Base-by-base conservation (phyloP, 2,797 vertebrate species). In the Takifugu rubripes region DNA sequence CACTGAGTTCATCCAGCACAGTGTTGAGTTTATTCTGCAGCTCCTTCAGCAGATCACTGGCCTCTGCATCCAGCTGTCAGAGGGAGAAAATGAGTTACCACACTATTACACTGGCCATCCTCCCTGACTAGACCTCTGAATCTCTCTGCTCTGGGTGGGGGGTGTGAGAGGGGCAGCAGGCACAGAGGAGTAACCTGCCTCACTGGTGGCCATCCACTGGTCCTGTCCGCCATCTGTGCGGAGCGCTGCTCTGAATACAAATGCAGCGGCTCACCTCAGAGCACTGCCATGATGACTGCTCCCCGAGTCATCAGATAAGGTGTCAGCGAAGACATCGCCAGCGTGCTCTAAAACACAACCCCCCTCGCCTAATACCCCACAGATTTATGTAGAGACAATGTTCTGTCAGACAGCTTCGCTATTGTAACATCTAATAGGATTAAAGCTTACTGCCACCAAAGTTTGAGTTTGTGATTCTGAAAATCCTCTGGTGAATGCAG, bases 41-140 rank as follows among this genome's bases (percentile, higher is more conserved):
- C 85, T 96, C 97, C 83, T 97, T 99, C 11, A 99, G 92, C 74
- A 93, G 81, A 62, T 84, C 76, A 59, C 96, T 95, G 55, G 97
- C 96, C 85, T 99, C 96, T 11, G 93, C 88, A 83, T 99, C 96
- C 90, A 99, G 77, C 97, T 99, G 91, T 56, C 89, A 82, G 81
- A 75, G 83, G 65, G 53, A 76, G 66, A 82, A 49, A 72, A 24
- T 74, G 16, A 66, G 80, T 84, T 76, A 84, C 51, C 56, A 33
- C 31, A 33, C 77, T 75, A 79, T 74, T 62, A 74, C 54, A 47
- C 59, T 51, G 25, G 42, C 50, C 61, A 56, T 52, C 43, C 67
- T 56, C 64, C 64, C 57, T 72, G 71, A 57, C 73, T 70, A 72
- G 24, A 59, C 52, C 64, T 59, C 46, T 47, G 56, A 54, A 62